phyloP scores from a whole-genome alignment of 2,888 invertebrate genomes.

The Yponomeuta sedellus region DNA sequence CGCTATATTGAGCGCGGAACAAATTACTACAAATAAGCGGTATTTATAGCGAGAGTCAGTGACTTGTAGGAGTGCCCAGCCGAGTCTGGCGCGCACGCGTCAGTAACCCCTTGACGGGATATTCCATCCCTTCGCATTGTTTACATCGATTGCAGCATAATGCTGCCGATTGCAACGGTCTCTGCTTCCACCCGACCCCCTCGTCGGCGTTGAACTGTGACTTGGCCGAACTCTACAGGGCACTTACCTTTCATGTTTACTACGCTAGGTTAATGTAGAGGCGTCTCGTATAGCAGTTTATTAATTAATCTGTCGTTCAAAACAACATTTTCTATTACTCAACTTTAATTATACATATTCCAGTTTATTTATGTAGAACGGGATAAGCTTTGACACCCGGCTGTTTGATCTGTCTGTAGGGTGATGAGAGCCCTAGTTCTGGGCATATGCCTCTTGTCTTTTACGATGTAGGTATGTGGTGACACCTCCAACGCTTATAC shows the following conservation, averaged over 20 bases:
- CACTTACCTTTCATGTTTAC: neutral
- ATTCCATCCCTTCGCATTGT: constrained; percentile 31
- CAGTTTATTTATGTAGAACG: too few species aligned
- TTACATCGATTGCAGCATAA: constrained; percentile 10
- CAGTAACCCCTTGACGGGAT: constrained; percentile 30
- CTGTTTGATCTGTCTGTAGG: too few species aligned
- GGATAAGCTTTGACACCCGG: too few species aligned
- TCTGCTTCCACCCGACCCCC: neutral
- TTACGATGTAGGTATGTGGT: too few species aligned
- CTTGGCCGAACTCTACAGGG: neutral
- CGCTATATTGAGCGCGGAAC: constrained; percentile 43
- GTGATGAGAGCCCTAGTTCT: too few species aligned
- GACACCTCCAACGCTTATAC: too few species aligned
- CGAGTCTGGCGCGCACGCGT: constrained; percentile 29
- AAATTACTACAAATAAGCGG: constrained; percentile 41
- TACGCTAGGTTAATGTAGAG: neutral
- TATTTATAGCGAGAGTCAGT: constrained; percentile 53
- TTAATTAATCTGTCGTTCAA: neutral
- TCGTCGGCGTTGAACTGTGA: neutral
- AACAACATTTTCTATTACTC: neutral
- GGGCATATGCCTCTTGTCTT: too few species aligned
- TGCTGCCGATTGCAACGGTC: neutral
- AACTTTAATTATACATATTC: neutral
- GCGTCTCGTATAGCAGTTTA: neutral
- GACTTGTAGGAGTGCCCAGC: constrained; percentile 36